phyloP scores from a whole-genome alignment of 2,113 vertebrate genomes.

The Sturnus vulgaris region DNA sequence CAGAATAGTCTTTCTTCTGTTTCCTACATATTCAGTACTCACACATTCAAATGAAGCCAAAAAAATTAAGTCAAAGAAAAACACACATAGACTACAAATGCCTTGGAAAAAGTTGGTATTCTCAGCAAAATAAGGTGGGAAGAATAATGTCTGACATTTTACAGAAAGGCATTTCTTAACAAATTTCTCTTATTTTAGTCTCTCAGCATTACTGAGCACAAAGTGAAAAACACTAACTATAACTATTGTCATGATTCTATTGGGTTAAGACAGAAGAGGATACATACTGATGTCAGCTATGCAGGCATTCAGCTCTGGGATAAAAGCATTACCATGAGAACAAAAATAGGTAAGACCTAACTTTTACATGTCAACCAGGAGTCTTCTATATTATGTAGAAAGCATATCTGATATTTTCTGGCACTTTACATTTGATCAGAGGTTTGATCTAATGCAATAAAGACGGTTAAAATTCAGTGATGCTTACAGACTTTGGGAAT shows the following conservation, averaged over 20 bases:
- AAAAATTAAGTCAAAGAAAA: constrained; percentile 39
- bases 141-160: background rate
- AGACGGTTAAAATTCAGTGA: background rate
- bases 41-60: constrained; percentile 52
- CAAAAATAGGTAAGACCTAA: background rate
- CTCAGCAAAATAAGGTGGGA: background rate
- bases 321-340: background rate
- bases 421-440: background rate
- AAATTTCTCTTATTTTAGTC: background rate
- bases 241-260: background rate
- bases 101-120: constrained; percentile 15
- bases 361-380: background rate
- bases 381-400: background rate
- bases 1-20: constrained; percentile 34
- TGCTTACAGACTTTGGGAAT: background rate
- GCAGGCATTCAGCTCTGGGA: background rate
- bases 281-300: background rate
- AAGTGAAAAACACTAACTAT: background rate
- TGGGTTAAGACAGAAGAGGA: background rate
- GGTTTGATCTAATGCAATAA: background rate
- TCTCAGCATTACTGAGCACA: background rate
- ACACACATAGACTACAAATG: background rate
- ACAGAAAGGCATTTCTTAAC: background rate
- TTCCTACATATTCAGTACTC: constrained; percentile 43
- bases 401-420: background rate